These are phyloP conservation scores for Mohoua ochrocephala DNA, from an alignment of 2,113 vertebrate species.

Conservation along the genomic window DNA sequence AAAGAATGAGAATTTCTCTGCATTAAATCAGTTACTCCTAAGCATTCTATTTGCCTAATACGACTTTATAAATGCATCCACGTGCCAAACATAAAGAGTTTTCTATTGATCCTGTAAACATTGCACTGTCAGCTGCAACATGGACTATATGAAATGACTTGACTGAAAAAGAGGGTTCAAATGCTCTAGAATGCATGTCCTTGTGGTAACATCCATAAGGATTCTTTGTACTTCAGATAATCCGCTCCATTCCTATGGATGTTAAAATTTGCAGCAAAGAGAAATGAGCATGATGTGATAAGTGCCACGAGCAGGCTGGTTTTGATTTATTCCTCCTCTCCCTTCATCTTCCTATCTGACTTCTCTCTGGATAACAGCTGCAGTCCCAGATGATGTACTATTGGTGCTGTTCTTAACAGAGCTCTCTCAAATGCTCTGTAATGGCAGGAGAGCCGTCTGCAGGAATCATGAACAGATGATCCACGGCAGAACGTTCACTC, in stretches of 20 bases:
- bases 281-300: background rate
- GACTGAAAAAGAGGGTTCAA: background rate
- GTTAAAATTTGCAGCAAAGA: background rate
- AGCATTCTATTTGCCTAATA: background rate
- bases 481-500: background rate
- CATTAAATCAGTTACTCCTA: background rate
- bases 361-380: conserved; percentile 19
- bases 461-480: conserved; percentile 28
- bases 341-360: background rate
- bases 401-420: background rate
- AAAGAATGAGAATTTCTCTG: background rate
- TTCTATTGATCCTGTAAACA: background rate
- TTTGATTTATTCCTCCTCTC: conserved; percentile 34
- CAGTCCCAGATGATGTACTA: background rate
- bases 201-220: background rate
- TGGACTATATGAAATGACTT: background rate
- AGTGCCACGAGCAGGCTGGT: background rate
- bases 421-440: background rate
- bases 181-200: background rate
- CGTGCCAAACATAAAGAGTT: background rate
- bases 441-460: background rate
- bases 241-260: background rate
- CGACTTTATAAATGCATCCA: background rate
- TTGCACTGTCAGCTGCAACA: background rate
- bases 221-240: background rate